phyloP scores from a whole-genome alignment of 2,888 invertebrate genomes.

The Agrotis clavis region DNA sequence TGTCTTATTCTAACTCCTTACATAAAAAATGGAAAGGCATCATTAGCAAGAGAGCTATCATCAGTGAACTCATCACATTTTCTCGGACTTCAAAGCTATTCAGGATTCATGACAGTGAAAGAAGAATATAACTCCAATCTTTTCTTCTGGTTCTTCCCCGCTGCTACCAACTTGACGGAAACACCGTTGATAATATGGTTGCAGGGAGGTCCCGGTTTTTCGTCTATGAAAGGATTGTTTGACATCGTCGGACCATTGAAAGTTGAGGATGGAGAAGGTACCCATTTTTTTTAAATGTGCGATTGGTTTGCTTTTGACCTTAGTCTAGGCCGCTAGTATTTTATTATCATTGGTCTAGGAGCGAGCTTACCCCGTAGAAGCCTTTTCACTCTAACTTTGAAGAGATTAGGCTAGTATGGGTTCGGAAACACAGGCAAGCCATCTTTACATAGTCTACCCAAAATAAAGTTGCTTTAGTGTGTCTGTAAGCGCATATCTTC shows the following conservation, averaged over 20 bases:
- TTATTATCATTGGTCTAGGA: too few species aligned
- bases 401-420: too few species aligned
- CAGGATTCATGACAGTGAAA: constrained; percentile 92
- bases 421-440: too few species aligned
- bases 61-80: constrained; percentile 68
- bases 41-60: constrained; percentile 64
- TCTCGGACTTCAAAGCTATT: constrained; percentile 77
- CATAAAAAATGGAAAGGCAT: constrained; percentile 59
- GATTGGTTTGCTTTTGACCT: too few species aligned
- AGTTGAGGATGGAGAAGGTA: constrained; percentile 62
- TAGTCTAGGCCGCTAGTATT: too few species aligned
- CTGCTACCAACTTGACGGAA: constrained; percentile 65
- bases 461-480: too few species aligned
- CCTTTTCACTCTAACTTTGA: too few species aligned
- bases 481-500: too few species aligned
- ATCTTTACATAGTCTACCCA: too few species aligned
- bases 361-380: too few species aligned
- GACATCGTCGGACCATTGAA: constrained; percentile 75
- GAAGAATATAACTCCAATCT: constrained; percentile 93
- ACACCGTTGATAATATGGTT: constrained; percentile 95
- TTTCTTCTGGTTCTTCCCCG: constrained; percentile 96
- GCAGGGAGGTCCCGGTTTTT: constrained; percentile 95
- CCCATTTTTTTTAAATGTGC: too few species aligned
- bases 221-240: constrained; percentile 85
- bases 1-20: constrained; percentile 53